Evolutionary conservation across 2,113 vertebrate genomes (phyloP), one percentile per base, ranked within the genome.

Genomic region (Dipodomys stephensi): DNA sequence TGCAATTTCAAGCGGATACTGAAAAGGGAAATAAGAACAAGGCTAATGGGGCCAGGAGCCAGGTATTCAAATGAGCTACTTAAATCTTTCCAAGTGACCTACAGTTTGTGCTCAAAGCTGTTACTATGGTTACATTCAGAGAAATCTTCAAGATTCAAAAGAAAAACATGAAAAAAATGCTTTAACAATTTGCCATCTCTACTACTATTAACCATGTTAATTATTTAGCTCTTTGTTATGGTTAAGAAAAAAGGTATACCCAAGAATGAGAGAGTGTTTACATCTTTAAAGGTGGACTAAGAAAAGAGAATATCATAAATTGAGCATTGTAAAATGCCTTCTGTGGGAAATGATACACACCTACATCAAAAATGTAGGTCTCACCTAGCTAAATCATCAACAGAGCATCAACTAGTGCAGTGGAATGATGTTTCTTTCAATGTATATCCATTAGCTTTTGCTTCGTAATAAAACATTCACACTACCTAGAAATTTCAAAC

Each of bases 51-150:
- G 28, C 0, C 44, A 60, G 0, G n/a, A 87, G 68, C 2, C 16
- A 87, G 28, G 35, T 91, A 93, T 73, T 87, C 30, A 73, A 89
- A 91, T 46, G 0, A 35, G 30, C 71, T 23, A 46, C 1, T 78
- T 27, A 2, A 89, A 71, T 87, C 30, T 83, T 93, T 71, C 71
- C 25, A 53, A 82, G 6, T 93, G 77, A 88, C 80, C n/a, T 91
- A 65, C 8, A 64, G 19, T 90, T 82, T 74, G 32, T 91, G 32
- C 7, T 79, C 44, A 57, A 91, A 39, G 6, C 27, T 71, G 65
- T 96, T 95, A 93, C 84, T 83, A 84, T 96, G 81, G 49, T 88
- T 90, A 95, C 62, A 12, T 95, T 89, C 25, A 74, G 23, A 46
- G 23, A 90, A 82, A 81, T 67, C 9, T 30, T 80, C n/a, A 85